phyloP scores from a whole-genome alignment of 30 jellyfish, hydroid and myxozoan species.

The Hydractinia echinata region DNA sequence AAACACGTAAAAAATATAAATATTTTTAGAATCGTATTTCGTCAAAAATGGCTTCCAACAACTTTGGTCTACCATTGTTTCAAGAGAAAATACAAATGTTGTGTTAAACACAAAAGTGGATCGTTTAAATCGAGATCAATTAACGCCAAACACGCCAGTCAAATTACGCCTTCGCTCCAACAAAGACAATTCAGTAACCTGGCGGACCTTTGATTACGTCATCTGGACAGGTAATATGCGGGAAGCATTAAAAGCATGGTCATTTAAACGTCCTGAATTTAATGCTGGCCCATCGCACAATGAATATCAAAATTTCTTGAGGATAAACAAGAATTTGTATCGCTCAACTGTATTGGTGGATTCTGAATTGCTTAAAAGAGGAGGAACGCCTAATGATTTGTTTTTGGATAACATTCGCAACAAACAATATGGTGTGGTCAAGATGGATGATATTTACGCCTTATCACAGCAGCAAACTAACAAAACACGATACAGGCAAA shows the following conservation, averaged over 20 bases:
- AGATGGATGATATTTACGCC: constrained; percentile 2
- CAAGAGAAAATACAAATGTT: constrained; percentile 40
- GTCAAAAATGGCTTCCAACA: constrained; percentile 66
- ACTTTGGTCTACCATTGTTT: constrained; percentile 59
- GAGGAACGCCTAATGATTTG: constrained; percentile 61
- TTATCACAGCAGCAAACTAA: constrained; percentile 9
- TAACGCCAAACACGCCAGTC: not conserved
- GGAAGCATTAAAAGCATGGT: constrained; percentile 37
- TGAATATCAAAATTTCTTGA: constrained; percentile 39
- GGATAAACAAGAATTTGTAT: constrained; percentile 21
- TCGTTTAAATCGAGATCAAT: constrained; percentile 25
- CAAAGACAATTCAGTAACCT: constrained; percentile 48
- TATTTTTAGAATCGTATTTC: not conserved
- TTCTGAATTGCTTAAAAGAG: constrained; percentile 37
- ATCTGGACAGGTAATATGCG: constrained; percentile 68
- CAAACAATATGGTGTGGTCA: not conserved
- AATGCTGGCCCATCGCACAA: constrained; percentile 26
- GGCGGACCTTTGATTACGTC: constrained; percentile 39
- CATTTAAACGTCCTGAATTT: not conserved
- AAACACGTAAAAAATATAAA: too few species aligned
- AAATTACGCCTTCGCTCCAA: not conserved
- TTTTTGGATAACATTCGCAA: constrained; percentile 32
- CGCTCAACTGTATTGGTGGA: constrained; percentile 58
- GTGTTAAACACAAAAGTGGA: constrained; percentile 36
- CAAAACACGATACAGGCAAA: not conserved